Evolutionary conservation across 2,797 vertebrate species (phyloP).

Genomic region (Falco berigora): DNA sequence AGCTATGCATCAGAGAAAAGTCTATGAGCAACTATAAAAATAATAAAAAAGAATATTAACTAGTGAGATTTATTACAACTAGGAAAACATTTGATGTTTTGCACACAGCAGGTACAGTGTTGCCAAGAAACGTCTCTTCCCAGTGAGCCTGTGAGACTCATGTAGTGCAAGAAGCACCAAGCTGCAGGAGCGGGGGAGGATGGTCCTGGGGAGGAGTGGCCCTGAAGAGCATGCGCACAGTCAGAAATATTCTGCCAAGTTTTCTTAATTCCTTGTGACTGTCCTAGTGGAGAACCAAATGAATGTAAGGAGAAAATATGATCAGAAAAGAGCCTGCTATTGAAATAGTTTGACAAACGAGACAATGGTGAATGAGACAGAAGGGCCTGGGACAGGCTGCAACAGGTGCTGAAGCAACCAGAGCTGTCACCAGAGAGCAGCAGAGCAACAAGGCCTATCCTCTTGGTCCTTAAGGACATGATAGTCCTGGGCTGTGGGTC

Average conservation of each 20-base stretch:
- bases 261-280: background rate
- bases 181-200: background rate
- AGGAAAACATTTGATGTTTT: background rate
- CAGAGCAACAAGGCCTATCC: background rate
- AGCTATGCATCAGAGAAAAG: background rate
- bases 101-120: background rate
- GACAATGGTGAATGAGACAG: background rate
- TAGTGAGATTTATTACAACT: background rate
- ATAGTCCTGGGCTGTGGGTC: background rate
- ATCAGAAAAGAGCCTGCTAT: background rate
- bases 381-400: background rate
- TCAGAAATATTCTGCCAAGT: background rate
- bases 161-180: background rate
- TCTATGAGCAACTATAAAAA: background rate
- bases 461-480: background rate
- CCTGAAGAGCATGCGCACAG: rapidly evolving
- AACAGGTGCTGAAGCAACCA: background rate
- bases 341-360: background rate
- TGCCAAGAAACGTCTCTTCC: background rate
- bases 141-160: rapidly evolving
- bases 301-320: background rate
- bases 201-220: background rate
- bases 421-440: background rate
- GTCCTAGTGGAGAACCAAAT: background rate
- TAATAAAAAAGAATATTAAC: background rate